Base-by-base conservation (phyloP, 53 echinoderm and acorn worm species). In the Echinometra lucunter region DNA sequence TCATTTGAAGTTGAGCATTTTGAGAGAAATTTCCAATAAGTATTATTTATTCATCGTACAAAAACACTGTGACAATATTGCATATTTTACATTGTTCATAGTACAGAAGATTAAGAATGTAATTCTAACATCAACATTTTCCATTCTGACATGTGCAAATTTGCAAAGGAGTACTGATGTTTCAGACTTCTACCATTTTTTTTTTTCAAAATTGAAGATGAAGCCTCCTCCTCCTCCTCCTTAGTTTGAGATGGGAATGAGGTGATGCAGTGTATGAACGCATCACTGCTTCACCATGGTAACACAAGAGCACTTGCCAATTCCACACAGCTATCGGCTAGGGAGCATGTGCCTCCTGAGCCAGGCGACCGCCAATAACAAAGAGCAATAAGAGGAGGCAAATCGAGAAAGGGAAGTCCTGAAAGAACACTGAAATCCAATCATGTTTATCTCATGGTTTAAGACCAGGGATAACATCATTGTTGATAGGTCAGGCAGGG, bases 371-470 rank as follows among this genome's bases (percentile, higher is more conserved):
- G 78, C 78, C 78, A 78, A 78, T 78, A 78, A 78, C 78, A 78
- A 19, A 78, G 78, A 78, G 78, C 42, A 78, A 78, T 63, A 42
- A 35, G 35, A 78, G 21, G 38, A 78, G 18, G 78, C 40, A 38
- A 72, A 78, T 38, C 18, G 42, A 78, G 78, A 78, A 78, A 78
- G 78, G 78, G 37, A 40, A 78, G 38, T 78, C 78, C 38, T 38
- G 19, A 40, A 78, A 78, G 78, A 78, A 78, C 78, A 78, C 42
- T 78, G 78, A 78, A 78, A 78, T 78, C 42, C 78, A 78, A 78
- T 78, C 78, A 78, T 78, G 78, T 78, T 78, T 78, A 78, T 78
- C 78, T 78, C 78, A 78, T 78, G 40, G 78, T 78, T 72, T 78
- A 78, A 78, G 17, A 78, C 78, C 78, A 40, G 38, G 78, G 42